Evolutionary conservation across 37 sponge, comb jelly and placozoan species (phyloP), one percentile per base, ranked within the genome.

Genomic region (Haliclona indistincta): DNA sequence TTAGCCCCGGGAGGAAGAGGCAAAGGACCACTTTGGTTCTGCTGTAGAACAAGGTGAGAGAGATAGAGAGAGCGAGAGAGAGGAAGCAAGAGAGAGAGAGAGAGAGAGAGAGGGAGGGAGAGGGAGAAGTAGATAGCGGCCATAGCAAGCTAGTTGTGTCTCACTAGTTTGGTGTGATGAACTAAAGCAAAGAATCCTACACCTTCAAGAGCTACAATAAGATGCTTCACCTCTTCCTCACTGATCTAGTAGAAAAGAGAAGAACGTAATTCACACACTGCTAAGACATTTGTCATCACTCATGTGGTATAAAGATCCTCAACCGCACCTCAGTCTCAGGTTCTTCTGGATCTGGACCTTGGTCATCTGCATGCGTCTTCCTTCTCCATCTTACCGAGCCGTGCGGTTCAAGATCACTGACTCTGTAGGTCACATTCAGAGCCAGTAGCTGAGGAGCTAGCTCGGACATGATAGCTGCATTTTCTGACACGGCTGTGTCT

Each of bases 351-450:
- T n/a, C n/a, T n/a, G n/a, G n/a, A n/a, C n/a, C n/a, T n/a, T n/a
- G n/a, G n/a, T n/a, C n/a, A n/a, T n/a, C n/a, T n/a, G n/a, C n/a
- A n/a, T n/a, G n/a, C n/a, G n/a, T n/a, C n/a, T n/a, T 77, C 41
- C 92, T 67, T 40, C 53, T 67, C 92, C 92, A 91, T 6, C 53
- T 20, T 28, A 91, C 80, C 38, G 67, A 69, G 29, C 67, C 76
- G 13, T 83, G 74, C 0, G 62, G 38, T 3, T 6, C 35, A 28
- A 47, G 42, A 17, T 30, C 51, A 17, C 51, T 52, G n/a, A 82
- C 28, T 4, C 54, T 54, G 53, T 86, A 78, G 17, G 1, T 45
- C 13, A 91, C 87, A 0, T 73, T 79, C 23, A 65, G 19, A 19
- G 66, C 74, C 29, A 39, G 45, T 70, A 91, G 34, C 58, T 56